Percentiles rank a stretch among this genome's conserved stretches.
These are phyloP conservation scores for Ramphastos sulfuratus DNA, from an alignment of 2,113 vertebrate species.

Conservation along the genomic window DNA sequence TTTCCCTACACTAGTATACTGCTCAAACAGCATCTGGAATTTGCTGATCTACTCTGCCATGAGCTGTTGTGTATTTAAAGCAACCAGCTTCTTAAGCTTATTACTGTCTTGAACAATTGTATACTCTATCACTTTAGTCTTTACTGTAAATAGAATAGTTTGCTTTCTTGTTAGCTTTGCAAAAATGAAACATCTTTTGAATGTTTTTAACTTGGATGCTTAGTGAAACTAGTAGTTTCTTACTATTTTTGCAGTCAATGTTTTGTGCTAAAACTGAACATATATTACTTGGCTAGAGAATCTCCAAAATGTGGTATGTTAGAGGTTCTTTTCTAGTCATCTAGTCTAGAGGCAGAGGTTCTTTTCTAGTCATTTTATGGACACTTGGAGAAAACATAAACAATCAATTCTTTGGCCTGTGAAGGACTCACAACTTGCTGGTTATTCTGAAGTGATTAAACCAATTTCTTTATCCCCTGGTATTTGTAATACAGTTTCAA, in stretches of 20 bases:
- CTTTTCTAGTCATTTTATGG: background rate
- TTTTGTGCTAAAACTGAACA: background rate
- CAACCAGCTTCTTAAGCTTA: background rate
- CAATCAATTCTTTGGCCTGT: background rate
- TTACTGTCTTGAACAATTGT: background rate
- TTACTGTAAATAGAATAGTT: background rate
- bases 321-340: background rate
- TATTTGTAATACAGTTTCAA: background rate
- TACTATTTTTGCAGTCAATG: background rate
- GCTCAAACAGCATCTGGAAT: constrained; percentile 42
- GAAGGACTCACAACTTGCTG: background rate
- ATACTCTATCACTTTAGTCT: background rate
- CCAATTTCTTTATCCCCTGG: background rate
- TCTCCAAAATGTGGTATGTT: background rate
- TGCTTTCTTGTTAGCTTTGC: background rate
- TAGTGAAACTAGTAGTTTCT: background rate
- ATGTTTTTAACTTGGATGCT: background rate
- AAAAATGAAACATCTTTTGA: background rate
- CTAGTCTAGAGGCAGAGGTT: too few species aligned
- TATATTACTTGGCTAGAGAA: background rate
- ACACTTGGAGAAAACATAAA: background rate
- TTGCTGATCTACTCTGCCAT: background rate
- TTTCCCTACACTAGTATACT: constrained; percentile 3
- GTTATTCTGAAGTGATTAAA: background rate
- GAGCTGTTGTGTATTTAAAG: constrained; percentile 12